Percentiles rank a stretch among this genome's conserved stretches.
Conservation (phyloP, 2,797 vertebrate species). For the Lophotriccus pileatus region DNA sequence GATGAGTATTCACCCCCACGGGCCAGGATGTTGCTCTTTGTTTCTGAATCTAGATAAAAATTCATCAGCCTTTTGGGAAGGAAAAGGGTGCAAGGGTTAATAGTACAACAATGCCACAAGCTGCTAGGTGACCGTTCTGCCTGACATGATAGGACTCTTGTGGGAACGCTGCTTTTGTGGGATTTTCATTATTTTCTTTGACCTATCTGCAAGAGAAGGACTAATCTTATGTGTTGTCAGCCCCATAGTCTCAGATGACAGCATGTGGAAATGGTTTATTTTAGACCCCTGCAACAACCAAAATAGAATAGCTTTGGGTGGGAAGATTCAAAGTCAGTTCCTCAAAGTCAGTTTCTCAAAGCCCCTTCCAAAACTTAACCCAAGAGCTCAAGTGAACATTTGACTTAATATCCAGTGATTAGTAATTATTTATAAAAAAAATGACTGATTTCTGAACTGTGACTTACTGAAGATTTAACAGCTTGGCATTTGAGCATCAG, state of each 20-base stretch:
- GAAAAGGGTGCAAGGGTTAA: neutral
- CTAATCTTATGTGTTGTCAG: neutral
- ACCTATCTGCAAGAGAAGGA: neutral
- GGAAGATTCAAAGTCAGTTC: neutral
- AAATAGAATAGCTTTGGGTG: neutral
- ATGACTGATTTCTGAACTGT: neutral
- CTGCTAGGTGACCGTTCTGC: neutral
- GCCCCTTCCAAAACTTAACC: neutral
- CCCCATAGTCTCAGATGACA: neutral
- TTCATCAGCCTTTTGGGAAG: neutral
- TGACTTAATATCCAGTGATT: neutral
- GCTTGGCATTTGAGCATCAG: neutral
- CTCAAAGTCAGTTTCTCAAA: neutral
- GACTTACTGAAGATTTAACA: neutral
- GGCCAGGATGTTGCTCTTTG: neutral
- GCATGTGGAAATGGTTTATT: neutral
- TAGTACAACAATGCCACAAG: neutral
- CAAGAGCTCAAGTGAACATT: neutral
- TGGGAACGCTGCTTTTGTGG: neutral
- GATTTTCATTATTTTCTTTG: neutral
- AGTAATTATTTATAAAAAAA: neutral
- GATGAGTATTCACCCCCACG: neutral
- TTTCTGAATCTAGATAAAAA: neutral
- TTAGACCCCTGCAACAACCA: neutral
- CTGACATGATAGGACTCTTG: neutral